A percentile compares a stretch with the other conserved stretches of the same genome.
Conservation (phyloP, 2,797 vertebrate genomes). For the Pangasius sanitwongsei region DNA sequence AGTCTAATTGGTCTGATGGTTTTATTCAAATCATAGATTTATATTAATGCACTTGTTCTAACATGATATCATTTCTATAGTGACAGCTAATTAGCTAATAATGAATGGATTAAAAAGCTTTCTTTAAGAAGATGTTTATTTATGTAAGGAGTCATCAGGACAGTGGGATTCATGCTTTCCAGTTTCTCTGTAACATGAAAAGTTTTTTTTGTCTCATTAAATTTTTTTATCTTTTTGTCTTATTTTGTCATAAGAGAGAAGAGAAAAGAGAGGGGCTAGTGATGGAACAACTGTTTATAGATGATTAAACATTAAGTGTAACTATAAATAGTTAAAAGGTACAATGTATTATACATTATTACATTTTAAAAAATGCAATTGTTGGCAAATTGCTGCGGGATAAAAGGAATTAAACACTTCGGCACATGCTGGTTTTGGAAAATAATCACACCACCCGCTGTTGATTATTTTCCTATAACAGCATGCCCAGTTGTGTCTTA, state of each 20-base stretch:
- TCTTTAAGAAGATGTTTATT: neutral
- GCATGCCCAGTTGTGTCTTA: neutral
- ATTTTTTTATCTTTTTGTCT: neutral
- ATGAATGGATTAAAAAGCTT: neutral
- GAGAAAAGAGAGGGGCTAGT: neutral
- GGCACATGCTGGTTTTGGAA: neutral
- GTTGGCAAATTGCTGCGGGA: neutral
- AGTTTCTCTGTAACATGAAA: neutral
- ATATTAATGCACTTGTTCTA: no score
- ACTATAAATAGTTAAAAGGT: neutral
- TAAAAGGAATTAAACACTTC: neutral
- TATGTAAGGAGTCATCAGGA: neutral
- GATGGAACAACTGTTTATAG: neutral
- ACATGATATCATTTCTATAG: neutral
- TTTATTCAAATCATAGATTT: neutral
- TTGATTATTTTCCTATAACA: neutral
- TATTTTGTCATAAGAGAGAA: neutral
- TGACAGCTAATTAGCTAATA: neutral
- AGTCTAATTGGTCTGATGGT: neutral
- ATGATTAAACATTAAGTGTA: neutral
- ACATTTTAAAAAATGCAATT: neutral
- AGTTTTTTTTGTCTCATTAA: neutral
- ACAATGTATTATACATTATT: neutral
- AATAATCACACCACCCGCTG: neutral
- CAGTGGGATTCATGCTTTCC: neutral